Evolutionary conservation across 2,888 invertebrate genomes (phyloP), one percentile per base, ranked within the genome.

Genomic region (Leptogaster cylindrica): DNA sequence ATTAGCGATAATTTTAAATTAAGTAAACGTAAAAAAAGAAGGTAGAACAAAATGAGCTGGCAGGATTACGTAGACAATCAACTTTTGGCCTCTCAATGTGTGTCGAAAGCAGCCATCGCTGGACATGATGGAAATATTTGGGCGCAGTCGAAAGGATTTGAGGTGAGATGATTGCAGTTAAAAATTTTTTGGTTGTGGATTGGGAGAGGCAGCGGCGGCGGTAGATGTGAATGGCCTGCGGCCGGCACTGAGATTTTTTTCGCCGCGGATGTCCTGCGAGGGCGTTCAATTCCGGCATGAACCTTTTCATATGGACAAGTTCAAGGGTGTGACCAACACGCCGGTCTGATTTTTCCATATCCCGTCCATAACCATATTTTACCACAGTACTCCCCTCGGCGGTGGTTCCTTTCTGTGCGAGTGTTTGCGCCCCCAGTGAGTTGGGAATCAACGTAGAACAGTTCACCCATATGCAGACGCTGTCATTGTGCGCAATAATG

Each of bases 51-150:
- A 58, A 94, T 94, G 94, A 94, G 93, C 91, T 95, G 95, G 95
- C 94, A 95, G 91, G 94, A 94, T 90, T 95, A 95, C 88, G 92
- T 95, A 85, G 94, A 94, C 87, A 94, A 93, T 88, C 95, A 95
- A 87, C 90, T 95, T 86, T 87, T 95, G 86, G 93, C 93, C 82
- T 93, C 94, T 83, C 90, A 90, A 84, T 94, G 93, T 89, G 93
- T 95, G 80, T 90, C 91, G 84, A 93, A 92, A 88, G 95, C 94
- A 79, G 93, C 93, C 81, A 95, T 95, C 84, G 93, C 92, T 82
- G 95, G 95, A 83, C 93, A 92, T 86, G 94, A 95, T 83, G 95
- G 95, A 82, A 93, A 92, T 85, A 87, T 94, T 82, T 95, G 95
- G 95, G 95, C 94, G 78, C 93, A 92, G 86, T 93, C 93, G 71